Evolutionary conservation across 2,888 invertebrate genomes (phyloP), one percentile per base, ranked within the genome.

Genomic region (Epiblema foenella): DNA sequence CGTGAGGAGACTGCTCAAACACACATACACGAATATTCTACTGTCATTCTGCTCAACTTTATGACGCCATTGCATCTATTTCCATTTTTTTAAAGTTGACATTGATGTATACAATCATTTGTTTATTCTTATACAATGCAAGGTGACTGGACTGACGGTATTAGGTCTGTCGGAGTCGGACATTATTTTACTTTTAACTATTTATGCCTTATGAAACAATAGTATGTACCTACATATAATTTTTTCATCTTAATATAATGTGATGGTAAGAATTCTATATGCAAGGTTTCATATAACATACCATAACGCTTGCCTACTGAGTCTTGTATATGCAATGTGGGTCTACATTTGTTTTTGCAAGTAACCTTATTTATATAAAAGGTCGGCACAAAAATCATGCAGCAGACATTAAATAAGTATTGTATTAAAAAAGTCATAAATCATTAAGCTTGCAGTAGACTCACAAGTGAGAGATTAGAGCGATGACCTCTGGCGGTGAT

Each of bases 1-100:
- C 86, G 88, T 89, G 89, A 84, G 75, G 76, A 33, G 88, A 85
- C 81, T 88, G 69, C 73, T 80, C 79, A 83, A 83, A 46, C 46
- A 12, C 12, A 63, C 73, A 54, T 37, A 37, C 52, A 76, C 73
- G 74, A 52, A 73, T 78, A 79, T 81, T n/a, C 76, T 76, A 73
- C 75, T 76, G 77, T 76, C 76, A 75, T 69, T 74, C 75, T 70
- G 69, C 76, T 77, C 78, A 79, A 83, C 81, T 83, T 81, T 83
- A 84, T 83, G 79, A 85, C 77, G 78, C 76, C 79, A 78, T 75
- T 79, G 81, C 80, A 79, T 81, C 77, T 80, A 82, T 84, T 67
- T 75, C 78, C 82, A 83, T 84, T 83, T 83, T 80, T 75, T 80
- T 85, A 82, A 86, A 82, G 82, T n/a, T 81, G 84, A 85, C 84